Evolutionary conservation across 2,797 vertebrate genomes (phyloP).

Genomic region (Spinus pinus): DNA sequence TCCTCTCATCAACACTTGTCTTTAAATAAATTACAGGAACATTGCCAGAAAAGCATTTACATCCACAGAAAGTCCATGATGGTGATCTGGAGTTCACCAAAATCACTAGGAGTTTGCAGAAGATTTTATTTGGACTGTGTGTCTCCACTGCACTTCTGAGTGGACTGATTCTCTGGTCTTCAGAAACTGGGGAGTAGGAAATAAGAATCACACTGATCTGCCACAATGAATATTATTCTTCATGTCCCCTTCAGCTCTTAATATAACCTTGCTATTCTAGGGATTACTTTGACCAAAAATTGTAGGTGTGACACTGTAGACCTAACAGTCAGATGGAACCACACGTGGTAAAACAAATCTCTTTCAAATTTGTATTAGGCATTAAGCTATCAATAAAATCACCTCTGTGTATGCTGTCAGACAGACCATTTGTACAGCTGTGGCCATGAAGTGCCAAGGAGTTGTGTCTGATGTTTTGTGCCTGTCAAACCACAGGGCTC

Average conservation of each 20-base stretch:
- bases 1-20: background rate
- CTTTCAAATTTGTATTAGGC: background rate
- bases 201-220: background rate
- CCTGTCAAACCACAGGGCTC: background rate
- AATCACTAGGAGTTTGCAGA: background rate
- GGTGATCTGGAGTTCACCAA: background rate
- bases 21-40: background rate
- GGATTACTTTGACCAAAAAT: background rate
- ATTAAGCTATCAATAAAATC: background rate
- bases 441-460: background rate
- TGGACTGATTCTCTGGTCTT: background rate
- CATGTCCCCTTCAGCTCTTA: background rate
- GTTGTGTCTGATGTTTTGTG: background rate
- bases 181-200: background rate
- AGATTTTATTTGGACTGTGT: background rate
- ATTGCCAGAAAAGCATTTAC: background rate
- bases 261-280: background rate
- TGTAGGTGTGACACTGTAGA: background rate
- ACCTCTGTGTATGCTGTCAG: background rate
- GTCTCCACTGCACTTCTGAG: background rate
- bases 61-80: background rate
- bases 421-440: background rate
- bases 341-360: background rate
- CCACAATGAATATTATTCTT: background rate
- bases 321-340: background rate